Base-by-base conservation (phyloP, 2,797 vertebrate genomes). In the Triplophysa bombifrons region DNA sequence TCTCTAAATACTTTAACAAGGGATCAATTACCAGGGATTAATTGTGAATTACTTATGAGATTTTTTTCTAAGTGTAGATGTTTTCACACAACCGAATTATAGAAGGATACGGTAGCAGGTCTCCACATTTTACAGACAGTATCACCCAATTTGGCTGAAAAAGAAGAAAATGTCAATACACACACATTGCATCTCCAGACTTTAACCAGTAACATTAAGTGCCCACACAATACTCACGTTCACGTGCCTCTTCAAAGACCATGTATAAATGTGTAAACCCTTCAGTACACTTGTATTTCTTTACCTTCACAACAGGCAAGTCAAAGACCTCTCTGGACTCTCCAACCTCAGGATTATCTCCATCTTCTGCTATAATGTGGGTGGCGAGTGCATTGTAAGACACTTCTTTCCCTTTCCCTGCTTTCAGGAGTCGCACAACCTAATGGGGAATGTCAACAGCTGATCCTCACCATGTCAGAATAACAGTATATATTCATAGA, bases 281-380 rank as follows among this genome's bases (percentile, higher is more conserved):
- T 46, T 34, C 8, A 53, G 6, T n/a, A 2, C 58, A n/a, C 3
- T 61, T 16, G 7, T 55, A 19, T 41, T 3, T 17, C 9, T 64
- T 88, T 81, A 99, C 98, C 94, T 99, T 99, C 68, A 99, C 96
- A 16, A 99, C 96, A 17, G 98, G 98, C 34, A 99, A 91, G 86
- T 99, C 97, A 84, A 99, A 99, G 53, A 99, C 98, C 84, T 99
- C 98, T 41, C 96, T 93, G 2, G 98, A 97, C 87, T 99, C 98
- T 71, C 98, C 94, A 72, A 99, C 98, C 86, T 99, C 98, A 0
- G 97, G 95, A 86, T 98, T 98, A 90, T 99, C 98, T 3, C 97
- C 97, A 9, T 99, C 97, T 85, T 97, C 97, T 4, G 98, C 94
- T 46, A 99, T 98, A 75, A 99, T 97, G 90, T 99, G 98, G 0